Evolutionary conservation across 2,888 invertebrate species (phyloP).

Genomic region (Rosalia funebris): DNA sequence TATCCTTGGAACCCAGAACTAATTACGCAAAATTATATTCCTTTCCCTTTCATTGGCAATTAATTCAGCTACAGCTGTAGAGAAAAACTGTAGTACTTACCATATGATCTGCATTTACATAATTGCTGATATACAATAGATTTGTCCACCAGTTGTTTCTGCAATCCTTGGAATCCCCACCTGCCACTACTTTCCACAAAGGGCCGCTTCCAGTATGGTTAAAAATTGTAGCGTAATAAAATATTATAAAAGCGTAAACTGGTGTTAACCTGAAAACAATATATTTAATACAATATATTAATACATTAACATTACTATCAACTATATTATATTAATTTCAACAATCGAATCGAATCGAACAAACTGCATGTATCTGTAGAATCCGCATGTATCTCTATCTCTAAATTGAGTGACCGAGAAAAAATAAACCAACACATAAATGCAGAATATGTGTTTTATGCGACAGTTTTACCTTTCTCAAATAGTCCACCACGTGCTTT

Average conservation of each 20-base stretch:
- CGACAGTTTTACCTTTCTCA: too few relatives aligned
- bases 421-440: too few relatives aligned
- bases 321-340: too few relatives aligned
- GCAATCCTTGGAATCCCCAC: constrained; percentile 67
- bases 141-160: constrained; percentile 73
- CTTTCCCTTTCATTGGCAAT: constrained; percentile 15
- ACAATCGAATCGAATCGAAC: too few relatives aligned
- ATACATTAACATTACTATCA: too few relatives aligned
- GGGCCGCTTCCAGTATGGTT: constrained; percentile 71
- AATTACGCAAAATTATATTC: constrained; percentile 5
- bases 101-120: constrained; percentile 68
- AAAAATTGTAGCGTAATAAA: constrained; percentile 68
- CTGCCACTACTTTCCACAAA: constrained; percentile 68
- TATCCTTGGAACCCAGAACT: constrained; percentile 10
- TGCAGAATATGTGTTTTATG: too few relatives aligned
- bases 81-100: constrained; percentile 61
- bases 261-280: constrained; percentile 61
- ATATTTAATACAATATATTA: too few relatives aligned
- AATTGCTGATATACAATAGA: constrained; percentile 71
- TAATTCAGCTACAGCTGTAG: not conserved
- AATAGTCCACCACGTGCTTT: too few relatives aligned
- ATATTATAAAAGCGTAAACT: constrained; percentile 68
- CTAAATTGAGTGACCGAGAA: too few relatives aligned
- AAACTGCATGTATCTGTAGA: too few relatives aligned
- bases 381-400: too few relatives aligned